Base-by-base conservation (phyloP, 2,113 vertebrate genomes). In the Peucedramus taeniatus region DNA sequence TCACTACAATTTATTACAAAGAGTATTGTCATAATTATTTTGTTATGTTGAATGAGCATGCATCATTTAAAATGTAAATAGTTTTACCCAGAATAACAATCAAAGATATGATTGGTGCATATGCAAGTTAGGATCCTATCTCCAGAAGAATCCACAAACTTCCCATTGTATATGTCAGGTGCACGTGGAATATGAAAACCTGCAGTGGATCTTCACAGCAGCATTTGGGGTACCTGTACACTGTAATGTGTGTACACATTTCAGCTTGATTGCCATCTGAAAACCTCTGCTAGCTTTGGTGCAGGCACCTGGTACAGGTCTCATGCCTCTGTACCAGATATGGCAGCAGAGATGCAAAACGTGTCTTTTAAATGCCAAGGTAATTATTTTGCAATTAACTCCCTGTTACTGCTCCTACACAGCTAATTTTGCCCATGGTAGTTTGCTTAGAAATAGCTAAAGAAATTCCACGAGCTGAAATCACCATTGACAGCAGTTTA, bases 1-100 rank as follows among this genome's bases (percentile, higher is more conserved):
- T 51, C 27, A 94, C 70, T 87, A 53, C 31, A 74, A 59, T 90
- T 85, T 89, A 89, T 89, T 91, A 94, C 28, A 37, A 78, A 68
- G 44, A 40, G 15, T 75, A 50, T 87, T 84, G 50, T 88, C 31
- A 47, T 84, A 86, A 91, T 84, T 94, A 60, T 91, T 95, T 93
- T 88, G 40, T 65, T 86, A 72, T n/a, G 11, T 82, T 91, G 39
- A 78, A 81, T 92, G 80, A 91, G 27, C 81, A 66, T 80, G 51
- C 53, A 53, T 70, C 13, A 51, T 90, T 94, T 94, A 90, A 93
- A 93, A 64, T 90, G 71, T 94, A 96, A 96, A 94, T 63, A 40
- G 14, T 76, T 76, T 95, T 87, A 93, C 28, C 26, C 47, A 60
- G 64, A 90, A 78, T 76, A 56, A 80, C 42, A 87, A 78, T 83